A percentile compares a stretch with the other conserved stretches of the same genome.
Evolutionary conservation across 2,113 vertebrate species (phyloP).

Genomic region (Atractosteus spatula): DNA sequence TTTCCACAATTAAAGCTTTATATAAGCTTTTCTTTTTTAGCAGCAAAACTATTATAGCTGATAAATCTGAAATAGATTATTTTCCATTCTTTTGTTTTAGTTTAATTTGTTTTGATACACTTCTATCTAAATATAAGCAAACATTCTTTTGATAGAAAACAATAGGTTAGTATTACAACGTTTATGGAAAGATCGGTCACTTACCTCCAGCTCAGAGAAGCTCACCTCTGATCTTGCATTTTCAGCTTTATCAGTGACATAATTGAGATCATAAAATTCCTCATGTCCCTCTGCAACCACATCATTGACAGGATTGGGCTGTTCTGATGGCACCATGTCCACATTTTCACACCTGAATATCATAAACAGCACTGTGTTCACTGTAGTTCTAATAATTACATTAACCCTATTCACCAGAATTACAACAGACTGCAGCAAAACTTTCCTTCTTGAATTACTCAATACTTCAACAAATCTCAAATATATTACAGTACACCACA

Average conservation of each 20-base stretch:
- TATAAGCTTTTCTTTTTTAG: too few species aligned
- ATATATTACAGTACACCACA: too few species aligned
- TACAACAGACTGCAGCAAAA: too few species aligned
- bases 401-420: too few species aligned
- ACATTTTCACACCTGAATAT: slow-evolving; percentile 49
- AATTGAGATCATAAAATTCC: slow-evolving; percentile 51
- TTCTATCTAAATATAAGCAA: too few species aligned
- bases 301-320: slow-evolving; percentile 39
- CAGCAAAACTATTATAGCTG: too few species aligned
- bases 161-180: not conserved
- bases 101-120: too few species aligned
- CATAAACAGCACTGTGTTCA: not conserved
- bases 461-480: too few species aligned
- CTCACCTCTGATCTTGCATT: slow-evolving; percentile 37
- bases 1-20: too few species aligned
- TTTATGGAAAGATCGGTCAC: not conserved
- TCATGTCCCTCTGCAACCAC: slow-evolving; percentile 42
- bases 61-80: too few species aligned
- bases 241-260: slow-evolving; percentile 40
- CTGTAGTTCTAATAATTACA: not conserved
- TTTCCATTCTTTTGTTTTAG: too few species aligned
- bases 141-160: not conserved
- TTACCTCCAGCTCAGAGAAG: not conserved
- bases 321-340: slow-evolving; percentile 36
- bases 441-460: too few species aligned